Percentiles rank a stretch among this genome's conserved stretches.
Conservation (phyloP, 1,140 invertebrate species). For the Spodoptera frugiperda region DNA sequence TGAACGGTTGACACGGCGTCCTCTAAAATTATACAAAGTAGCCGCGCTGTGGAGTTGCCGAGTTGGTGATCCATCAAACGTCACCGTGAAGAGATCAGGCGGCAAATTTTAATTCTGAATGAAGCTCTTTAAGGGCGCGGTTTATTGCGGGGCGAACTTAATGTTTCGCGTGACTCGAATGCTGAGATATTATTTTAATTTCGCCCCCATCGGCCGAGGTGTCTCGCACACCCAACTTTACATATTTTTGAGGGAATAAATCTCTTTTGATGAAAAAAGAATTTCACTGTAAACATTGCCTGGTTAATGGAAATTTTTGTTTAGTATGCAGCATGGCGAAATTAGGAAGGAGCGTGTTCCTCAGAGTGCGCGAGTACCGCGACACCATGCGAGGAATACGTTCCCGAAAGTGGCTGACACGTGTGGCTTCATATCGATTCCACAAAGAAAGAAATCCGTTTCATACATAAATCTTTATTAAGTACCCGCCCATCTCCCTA, state of each 20-base stretch:
- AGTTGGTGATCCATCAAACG: constrained; percentile 82
- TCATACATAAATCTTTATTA: constrained; percentile 31
- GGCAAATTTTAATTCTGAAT: constrained; percentile 85
- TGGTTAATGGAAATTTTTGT: constrained; percentile 80
- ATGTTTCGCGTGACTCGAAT: constrained; percentile 85
- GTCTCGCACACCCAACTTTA: constrained; percentile 75
- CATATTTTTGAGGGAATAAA: constrained; percentile 83
- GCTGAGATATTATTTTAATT: constrained; percentile 84
- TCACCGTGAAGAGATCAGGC: constrained; percentile 77
- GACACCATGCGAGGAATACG: constrained; percentile 20
- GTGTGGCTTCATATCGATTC: constrained; percentile 1
- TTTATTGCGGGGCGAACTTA: constrained; percentile 82
- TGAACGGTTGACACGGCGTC: constrained; percentile 31
- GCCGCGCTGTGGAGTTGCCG: constrained; percentile 60
- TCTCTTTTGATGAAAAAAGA: constrained; percentile 83
- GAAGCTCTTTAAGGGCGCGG: constrained; percentile 79
- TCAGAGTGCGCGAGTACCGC: background rate
- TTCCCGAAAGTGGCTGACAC: background rate
- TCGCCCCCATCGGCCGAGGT: constrained; percentile 67
- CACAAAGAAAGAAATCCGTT: background rate
- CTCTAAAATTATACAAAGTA: background rate
- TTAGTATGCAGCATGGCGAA: constrained; percentile 73
- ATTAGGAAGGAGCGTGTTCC: constrained; percentile 53
- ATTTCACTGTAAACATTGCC: constrained; percentile 76
- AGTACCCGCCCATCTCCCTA: constrained; percentile 1